Evolutionary conservation across 1,140 invertebrate genomes (phyloP).

Genomic region (Trachelipus rathkii): DNA sequence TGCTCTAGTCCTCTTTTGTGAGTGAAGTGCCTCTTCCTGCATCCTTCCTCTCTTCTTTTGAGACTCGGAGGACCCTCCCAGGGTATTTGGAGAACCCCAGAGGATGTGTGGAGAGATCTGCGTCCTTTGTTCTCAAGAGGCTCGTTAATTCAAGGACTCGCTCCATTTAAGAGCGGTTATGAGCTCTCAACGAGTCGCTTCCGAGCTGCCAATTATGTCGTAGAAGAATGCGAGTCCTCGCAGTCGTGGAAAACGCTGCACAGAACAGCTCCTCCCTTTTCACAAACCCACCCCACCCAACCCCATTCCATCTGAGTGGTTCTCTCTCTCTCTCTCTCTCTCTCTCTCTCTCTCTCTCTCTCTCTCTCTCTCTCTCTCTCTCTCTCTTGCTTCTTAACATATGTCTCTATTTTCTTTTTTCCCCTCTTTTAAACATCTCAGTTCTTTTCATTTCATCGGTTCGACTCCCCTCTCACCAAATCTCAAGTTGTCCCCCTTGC

Average conservation of each 20-base stretch:
- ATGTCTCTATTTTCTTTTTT: too few species aligned
- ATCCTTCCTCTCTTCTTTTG: background rate
- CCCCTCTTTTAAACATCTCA: too few species aligned
- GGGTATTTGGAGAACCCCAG: background rate
- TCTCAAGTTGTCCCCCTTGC: background rate
- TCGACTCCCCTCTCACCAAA: background rate
- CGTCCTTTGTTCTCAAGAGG: background rate
- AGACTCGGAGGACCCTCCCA: background rate
- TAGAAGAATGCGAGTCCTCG: background rate
- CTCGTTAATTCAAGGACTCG: conserved; percentile 8
- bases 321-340: too few species aligned
- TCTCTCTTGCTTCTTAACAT: background rate
- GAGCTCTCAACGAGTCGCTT: conserved; percentile 2
- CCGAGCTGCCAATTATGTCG: conserved; percentile 1
- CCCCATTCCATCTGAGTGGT: too few species aligned
- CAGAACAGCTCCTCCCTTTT: too few species aligned
- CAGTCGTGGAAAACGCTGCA: too few species aligned
- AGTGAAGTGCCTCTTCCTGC: background rate
- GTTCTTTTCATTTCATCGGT: background rate
- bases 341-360: background rate
- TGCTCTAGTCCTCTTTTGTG: background rate
- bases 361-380: background rate
- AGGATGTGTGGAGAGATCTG: background rate
- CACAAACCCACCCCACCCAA: too few species aligned
- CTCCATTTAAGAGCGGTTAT: background rate